Evolutionary conservation across 2,113 vertebrate species (phyloP), one percentile per base, ranked within the genome.

Genomic region (Prunella fulvescens): DNA sequence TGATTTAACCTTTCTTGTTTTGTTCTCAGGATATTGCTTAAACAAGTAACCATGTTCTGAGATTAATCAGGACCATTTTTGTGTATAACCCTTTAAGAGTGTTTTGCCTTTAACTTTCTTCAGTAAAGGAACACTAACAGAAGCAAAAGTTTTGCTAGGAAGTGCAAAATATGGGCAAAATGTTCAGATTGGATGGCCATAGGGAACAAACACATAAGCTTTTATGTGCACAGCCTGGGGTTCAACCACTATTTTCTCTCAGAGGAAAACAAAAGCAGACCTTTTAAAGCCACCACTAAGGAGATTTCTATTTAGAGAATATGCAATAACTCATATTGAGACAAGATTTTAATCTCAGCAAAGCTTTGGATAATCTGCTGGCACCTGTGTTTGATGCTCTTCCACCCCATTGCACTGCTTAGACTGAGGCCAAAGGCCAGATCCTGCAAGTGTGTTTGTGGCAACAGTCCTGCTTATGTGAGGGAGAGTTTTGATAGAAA

Each of bases 321-420:
- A 96, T 72, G 93, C 89, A 97, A 96, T 96, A 96, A 97, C 90
- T 97, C 95, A 96, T 97, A 96, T 84, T 91, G 94, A 91, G 94
- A 93, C 95, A 95, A 95, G 94, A 95, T 95, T 97, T 96, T 97
- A 97, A 97, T 97, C 95, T 97, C 93, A 90, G 91, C 83, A 97
- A 89, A 97, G 96, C 96, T 97, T 94, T 93, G 80, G 93, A 93
- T 97, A 95, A 97, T 94, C 96, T 93, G 77, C 94, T 96, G 83
- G 91, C 95, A 97, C 97, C 94, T 96, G 96, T 91, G 78, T 92
- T 88, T 95, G 92, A 80, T 92, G 81, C 87, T 96, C 89, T 94
- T 93, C 94, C 93, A 93, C 88, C 65, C 65, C 81, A 79, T 22
- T n/a, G 71, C 84, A 86, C 76, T 66, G 60, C 91, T 93, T 74